Conservation (phyloP, 2,888 invertebrate species). For the Aporophyla nigra region DNA sequence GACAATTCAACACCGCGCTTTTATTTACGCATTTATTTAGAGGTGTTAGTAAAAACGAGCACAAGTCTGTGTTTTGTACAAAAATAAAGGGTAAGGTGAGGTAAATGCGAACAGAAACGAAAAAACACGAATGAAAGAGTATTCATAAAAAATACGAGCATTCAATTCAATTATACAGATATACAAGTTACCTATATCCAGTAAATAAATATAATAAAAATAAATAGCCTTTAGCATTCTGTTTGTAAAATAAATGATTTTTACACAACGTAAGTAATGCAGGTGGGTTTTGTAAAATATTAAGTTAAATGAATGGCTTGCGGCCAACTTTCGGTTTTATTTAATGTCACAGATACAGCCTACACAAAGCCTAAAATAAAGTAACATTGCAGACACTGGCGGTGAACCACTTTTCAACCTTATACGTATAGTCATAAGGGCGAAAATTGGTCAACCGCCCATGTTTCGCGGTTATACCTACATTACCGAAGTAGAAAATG, state of each 20-base stretch:
- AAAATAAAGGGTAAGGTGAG: neutral
- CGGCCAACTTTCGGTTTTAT: slow-evolving; percentile 32
- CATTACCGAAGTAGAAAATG: slow-evolving; percentile 8
- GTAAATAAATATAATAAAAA: neutral
- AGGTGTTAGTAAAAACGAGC: neutral
- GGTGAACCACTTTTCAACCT: neutral
- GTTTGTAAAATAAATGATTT: slow-evolving; percentile 4
- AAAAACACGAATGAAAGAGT: neutral
- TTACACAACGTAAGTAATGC: slow-evolving; percentile 4
- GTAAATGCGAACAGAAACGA: neutral
- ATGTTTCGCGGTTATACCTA: neutral
- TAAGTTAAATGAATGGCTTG: slow-evolving; percentile 36
- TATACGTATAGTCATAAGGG: neutral
- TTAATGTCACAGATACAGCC: slow-evolving; percentile 27
- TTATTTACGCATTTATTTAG: neutral
- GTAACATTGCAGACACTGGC: neutral
- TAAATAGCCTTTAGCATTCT: too few relatives aligned
- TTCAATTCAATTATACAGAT: neutral
- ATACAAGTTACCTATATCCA: neutral
- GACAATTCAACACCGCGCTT: neutral
- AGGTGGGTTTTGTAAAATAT: slow-evolving; percentile 22
- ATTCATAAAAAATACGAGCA: neutral
- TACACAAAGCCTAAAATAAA: slow-evolving; percentile 18
- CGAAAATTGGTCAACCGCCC: neutral
- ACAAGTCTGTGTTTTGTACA: neutral